These are phyloP conservation scores for Emberiza fucata DNA, from an alignment of 2,113 vertebrate species.

Conservation along the genomic window DNA sequence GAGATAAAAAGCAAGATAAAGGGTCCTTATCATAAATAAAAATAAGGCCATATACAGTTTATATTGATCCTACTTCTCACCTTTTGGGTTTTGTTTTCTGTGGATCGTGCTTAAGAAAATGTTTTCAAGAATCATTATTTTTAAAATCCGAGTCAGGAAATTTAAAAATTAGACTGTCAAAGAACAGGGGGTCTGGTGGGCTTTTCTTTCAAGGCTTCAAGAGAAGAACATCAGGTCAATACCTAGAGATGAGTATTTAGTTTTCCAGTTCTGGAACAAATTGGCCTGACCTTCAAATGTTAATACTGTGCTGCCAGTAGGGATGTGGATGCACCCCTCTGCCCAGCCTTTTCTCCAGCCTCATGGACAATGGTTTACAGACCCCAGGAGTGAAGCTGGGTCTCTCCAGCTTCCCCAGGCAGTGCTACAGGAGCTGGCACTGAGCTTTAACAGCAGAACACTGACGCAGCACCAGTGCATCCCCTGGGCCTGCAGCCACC, in stretches of 20 bases:
- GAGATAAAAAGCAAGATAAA: conserved; percentile 23
- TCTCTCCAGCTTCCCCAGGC: background rate
- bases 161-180: background rate
- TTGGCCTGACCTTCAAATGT: background rate
- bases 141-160: background rate
- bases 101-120: background rate
- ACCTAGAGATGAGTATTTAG: background rate
- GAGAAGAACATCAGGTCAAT: background rate
- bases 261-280: background rate
- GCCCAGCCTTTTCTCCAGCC: background rate
- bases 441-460: background rate
- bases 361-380: background rate
- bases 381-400: background rate
- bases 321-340: rapidly evolving
- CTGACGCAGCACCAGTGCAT: rapidly evolving
- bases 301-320: background rate
- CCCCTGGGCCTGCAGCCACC: background rate
- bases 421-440: background rate
- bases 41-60: background rate
- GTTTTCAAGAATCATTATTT: background rate
- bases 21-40: background rate
- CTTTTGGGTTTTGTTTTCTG: background rate
- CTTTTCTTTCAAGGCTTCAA: background rate
- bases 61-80: background rate
- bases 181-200: rapidly evolving